Percentiles rank a stretch among this genome's conserved stretches.
Conservation (phyloP, 2,113 vertebrate species). For the Gymnocephalus cernua region DNA sequence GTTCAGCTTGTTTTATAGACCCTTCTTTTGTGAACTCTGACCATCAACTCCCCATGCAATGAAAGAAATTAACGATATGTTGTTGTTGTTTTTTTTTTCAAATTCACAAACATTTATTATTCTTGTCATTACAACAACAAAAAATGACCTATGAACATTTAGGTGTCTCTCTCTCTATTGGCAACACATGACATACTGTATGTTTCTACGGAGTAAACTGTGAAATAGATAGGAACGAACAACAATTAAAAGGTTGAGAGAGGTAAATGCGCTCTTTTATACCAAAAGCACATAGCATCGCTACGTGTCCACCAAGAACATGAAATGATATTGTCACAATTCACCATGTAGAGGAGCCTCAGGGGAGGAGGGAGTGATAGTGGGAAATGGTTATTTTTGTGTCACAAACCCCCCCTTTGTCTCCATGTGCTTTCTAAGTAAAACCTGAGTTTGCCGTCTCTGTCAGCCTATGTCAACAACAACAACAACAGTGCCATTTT, state of each 20-base stretch:
- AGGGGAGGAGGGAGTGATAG: conserved; percentile 9
- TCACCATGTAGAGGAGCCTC: conserved; percentile 80
- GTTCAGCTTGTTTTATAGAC: background rate
- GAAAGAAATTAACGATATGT: conserved; percentile 67
- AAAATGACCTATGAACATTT: conserved; percentile 88
- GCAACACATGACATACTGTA: conserved; percentile 85
- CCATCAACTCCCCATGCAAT: conserved; percentile 19
- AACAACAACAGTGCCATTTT: conserved; percentile 83
- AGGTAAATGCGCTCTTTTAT: conserved; percentile 85
- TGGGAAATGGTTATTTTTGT: conserved; percentile 53
- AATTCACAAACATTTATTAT: conserved; percentile 97
- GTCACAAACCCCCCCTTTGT: conserved; percentile 69
- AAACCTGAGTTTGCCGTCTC: conserved; percentile 89
- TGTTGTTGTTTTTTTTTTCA: conserved; percentile 68
- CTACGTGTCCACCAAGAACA: conserved; percentile 85
- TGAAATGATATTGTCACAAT: conserved; percentile 84
- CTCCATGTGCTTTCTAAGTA: conserved; percentile 85
- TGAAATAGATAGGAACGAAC: conserved; percentile 88
- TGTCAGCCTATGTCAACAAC: conserved; percentile 65
- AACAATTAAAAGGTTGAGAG: conserved; percentile 82
- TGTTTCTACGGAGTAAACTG: conserved; percentile 89
- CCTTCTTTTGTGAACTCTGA: background rate
- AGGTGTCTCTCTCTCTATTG: conserved; percentile 79
- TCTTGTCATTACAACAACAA: conserved; percentile 88
- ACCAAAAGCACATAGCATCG: conserved; percentile 80